These are phyloP conservation scores for Chionodraco myersi DNA, from an alignment of 2,113 vertebrate species.

Conservation along the genomic window DNA sequence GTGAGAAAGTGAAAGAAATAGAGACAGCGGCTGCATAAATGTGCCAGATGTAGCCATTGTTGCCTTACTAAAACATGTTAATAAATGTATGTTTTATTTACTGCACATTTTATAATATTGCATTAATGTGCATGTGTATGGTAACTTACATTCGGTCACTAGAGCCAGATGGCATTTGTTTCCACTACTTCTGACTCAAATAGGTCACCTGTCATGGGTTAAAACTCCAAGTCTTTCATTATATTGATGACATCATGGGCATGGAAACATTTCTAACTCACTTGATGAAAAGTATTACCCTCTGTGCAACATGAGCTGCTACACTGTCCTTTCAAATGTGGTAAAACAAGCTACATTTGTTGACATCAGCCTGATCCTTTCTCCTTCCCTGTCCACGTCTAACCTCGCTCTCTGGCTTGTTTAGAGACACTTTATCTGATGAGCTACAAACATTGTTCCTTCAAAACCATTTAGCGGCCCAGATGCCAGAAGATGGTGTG, in stretches of 20 bases:
- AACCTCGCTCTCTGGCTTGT: slow-evolving; percentile 9
- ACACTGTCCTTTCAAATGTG: neutral
- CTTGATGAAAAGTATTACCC: neutral
- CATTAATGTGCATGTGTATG: neutral
- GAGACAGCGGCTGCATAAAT: neutral
- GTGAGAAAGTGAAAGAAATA: slow-evolving; percentile 11
- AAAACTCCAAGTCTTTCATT: neutral
- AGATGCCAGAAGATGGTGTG: slow-evolving; percentile 36
- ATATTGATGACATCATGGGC: neutral
- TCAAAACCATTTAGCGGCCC: slow-evolving; percentile 36
- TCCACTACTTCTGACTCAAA: neutral
- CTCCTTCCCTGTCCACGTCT: neutral
- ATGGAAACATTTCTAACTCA: neutral
- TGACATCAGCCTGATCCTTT: neutral
- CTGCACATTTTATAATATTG: slow-evolving; percentile 3
- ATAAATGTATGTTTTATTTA: slow-evolving; percentile 8
- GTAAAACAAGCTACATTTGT: slow-evolving; percentile 10
- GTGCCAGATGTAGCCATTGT: neutral
- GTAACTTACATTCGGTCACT: neutral
- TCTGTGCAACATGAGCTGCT: neutral
- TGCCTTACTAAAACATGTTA: slow-evolving; percentile 17
- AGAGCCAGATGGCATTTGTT: neutral
- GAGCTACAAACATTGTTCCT: slow-evolving; percentile 21
- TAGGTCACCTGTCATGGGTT: neutral
- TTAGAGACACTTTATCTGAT: slow-evolving; percentile 22